A percentile compares a stretch with the other conserved stretches of the same genome.
These are phyloP conservation scores for Myiagra hebetior DNA, from an alignment of 2,113 vertebrate species.

Conservation along the genomic window DNA sequence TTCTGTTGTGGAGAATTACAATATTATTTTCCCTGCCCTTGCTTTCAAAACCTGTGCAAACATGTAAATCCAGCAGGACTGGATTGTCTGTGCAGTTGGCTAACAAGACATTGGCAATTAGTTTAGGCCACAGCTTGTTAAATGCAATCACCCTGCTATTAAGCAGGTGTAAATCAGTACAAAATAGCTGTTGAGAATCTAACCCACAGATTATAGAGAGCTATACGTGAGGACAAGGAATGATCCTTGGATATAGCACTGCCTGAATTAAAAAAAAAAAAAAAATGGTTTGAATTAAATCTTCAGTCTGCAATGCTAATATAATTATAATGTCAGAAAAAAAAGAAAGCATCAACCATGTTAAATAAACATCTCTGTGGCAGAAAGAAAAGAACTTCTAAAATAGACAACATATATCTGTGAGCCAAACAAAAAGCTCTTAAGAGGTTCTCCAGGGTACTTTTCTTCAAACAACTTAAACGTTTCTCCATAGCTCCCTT, in stretches of 20 bases:
- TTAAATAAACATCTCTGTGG: not conserved
- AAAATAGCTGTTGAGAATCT: not conserved
- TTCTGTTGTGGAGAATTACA: not conserved
- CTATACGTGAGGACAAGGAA: not conserved
- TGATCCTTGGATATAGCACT: not conserved
- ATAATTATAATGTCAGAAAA: not conserved
- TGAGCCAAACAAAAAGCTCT: not conserved
- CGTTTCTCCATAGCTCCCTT: not conserved
- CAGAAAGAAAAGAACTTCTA: not conserved
- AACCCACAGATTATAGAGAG: not conserved
- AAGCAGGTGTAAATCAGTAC: not conserved
- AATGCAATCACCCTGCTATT: not conserved
- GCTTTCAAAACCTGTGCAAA: not conserved
- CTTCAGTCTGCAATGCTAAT: not conserved
- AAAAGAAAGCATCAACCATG: not conserved
- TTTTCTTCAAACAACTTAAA: not conserved
- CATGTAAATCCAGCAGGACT: not conserved
- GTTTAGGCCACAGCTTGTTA: constrained; percentile 2
- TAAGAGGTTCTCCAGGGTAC: not conserved
- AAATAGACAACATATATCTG: not conserved
- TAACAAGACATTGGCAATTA: not conserved
- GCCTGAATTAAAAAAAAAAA: not conserved
- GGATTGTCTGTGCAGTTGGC: not conserved
- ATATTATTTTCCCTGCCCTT: not conserved
- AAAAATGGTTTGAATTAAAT: not conserved